Evolutionary conservation across 2,888 invertebrate species (phyloP).

Genomic region (Lithophane semibrunnea): DNA sequence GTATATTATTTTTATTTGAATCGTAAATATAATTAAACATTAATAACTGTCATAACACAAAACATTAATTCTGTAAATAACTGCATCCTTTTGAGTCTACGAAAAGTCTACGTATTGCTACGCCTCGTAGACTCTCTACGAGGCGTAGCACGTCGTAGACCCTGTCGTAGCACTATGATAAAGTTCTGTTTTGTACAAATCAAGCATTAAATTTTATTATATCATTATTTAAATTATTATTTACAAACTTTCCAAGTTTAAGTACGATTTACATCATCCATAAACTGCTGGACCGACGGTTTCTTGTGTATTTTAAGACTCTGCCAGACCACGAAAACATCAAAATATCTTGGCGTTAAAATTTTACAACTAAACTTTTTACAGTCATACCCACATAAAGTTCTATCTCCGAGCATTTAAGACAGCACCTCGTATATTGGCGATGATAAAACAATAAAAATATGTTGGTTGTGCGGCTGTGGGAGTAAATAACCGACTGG

Average conservation of each 20-base stretch:
- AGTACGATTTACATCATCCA: conserved; percentile 15
- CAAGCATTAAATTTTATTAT: neutral
- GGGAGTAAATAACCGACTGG: conserved; percentile 50
- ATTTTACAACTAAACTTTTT: conserved; percentile 47
- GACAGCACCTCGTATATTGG: conserved; percentile 45
- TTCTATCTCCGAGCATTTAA: conserved; percentile 47
- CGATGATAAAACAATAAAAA: conserved; percentile 63
- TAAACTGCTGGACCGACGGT: conserved; percentile 23
- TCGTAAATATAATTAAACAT: neutral
- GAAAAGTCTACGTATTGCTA: conserved; percentile 28
- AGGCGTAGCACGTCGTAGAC: conserved; percentile 42
- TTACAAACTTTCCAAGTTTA: conserved; percentile 13
- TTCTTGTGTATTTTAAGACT: conserved; percentile 22
- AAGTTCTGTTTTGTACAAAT: conserved; percentile 7
- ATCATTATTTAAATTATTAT: neutral
- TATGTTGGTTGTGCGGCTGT: conserved; percentile 41
- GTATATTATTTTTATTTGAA: conserved; percentile 11
- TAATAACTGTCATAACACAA: conserved; percentile 22
- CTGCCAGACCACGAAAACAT: conserved; percentile 24
- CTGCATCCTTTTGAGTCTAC: conserved; percentile 31
- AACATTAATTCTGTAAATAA: conserved; percentile 36
- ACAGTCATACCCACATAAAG: conserved; percentile 42
- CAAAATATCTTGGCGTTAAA: conserved; percentile 36
- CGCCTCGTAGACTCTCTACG: neutral
- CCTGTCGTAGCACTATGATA: conserved; percentile 3